Percentiles rank a stretch among this genome's conserved stretches.
phyloP scores from a whole-genome alignment of 2,797 vertebrate genomes.

The Hipposideros larvatus region DNA sequence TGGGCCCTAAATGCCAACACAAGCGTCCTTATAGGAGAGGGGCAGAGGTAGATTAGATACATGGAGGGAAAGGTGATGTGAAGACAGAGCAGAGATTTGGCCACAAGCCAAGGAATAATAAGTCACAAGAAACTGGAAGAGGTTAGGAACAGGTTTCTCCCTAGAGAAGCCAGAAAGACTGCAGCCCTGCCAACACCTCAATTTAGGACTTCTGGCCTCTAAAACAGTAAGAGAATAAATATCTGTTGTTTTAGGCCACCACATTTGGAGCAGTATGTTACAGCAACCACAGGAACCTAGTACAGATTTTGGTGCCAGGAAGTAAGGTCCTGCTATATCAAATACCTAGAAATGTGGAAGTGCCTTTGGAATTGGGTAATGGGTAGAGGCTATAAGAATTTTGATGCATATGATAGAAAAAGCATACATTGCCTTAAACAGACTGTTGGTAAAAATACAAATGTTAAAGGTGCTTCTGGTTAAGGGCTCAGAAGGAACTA shows the following conservation, averaged over 20 bases:
- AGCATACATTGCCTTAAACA: slow-evolving; percentile 41
- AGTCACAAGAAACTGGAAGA: not conserved
- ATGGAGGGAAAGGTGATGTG: not conserved
- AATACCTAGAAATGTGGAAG: slow-evolving; percentile 35
- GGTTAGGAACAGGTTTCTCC: not conserved
- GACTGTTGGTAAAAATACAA: not conserved
- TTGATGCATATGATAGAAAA: slow-evolving; percentile 2
- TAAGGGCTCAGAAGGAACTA: slow-evolving; percentile 33
- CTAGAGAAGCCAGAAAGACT: not conserved
- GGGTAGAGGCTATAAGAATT: not conserved
- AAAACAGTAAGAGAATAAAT: slow-evolving; percentile 33
- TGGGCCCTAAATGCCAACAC: not conserved
- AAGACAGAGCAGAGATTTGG: slow-evolving; percentile 15
- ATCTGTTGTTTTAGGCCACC: not conserved
- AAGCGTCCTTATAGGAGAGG: slow-evolving; percentile 22
- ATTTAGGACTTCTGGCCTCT: not conserved
- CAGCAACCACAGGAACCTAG: slow-evolving; percentile 3
- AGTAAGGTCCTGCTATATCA: slow-evolving; percentile 22
- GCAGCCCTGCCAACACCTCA: not conserved
- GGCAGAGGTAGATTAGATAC: slow-evolving; percentile 59
- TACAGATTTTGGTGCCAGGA: slow-evolving; percentile 3
- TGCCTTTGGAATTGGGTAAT: slow-evolving; percentile 24
- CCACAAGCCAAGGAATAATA: slow-evolving; percentile 2
- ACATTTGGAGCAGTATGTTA: slow-evolving; percentile 22
- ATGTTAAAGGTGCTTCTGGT: slow-evolving; percentile 39